Base-by-base conservation (phyloP, 2,888 invertebrate species). In the Yponomeuta evonymella region DNA sequence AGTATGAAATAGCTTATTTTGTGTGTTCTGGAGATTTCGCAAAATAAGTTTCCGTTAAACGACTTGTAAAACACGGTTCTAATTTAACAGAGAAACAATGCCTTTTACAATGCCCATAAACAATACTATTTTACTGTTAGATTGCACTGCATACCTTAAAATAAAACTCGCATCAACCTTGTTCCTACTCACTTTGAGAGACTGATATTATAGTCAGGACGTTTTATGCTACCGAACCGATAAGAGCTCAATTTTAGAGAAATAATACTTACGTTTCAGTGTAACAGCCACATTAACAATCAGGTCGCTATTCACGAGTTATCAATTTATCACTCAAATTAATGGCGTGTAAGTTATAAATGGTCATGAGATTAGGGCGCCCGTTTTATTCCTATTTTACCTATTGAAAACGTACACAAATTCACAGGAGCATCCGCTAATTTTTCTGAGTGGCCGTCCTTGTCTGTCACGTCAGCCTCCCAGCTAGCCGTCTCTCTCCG, bases 271-370 rank as follows among this genome's bases (percentile, higher is more conserved):
- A 43, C 9, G 8, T 58, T 58, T 58, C 51, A 58, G 51, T 12
- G 51, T 12, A 78, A 77, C 89, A 58, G 15, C 43, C 43, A 43
- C 43, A 43, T 43, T 15, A 58, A 58, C 90, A 90, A 90, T 90
- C 83, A 84, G 83, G 79, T 80, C 84, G 86, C 86, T 79, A 83
- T 83, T 82, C 85, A 83, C 83, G 83, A 90, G 89, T 90, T 70
- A 69, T 70, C 69, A 72, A 72, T 71, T 72, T 91, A 92, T 91
- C 90, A 86, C 87, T 88, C 89, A 89, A 92, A 90, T 91, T 92
- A 92, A 92, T 92, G 91, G 89, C 86, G 90, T 91, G 91, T 90
- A 85, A 91, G 89, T 89, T 92, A 91, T 91, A 91, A 91, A 92
- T 92, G 91, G 90, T 88, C 84, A 85, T 76, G 77, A 89, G 91